phyloP scores from a whole-genome alignment of 2,797 vertebrate genomes.

The Enteromius afrohamiltoni region DNA sequence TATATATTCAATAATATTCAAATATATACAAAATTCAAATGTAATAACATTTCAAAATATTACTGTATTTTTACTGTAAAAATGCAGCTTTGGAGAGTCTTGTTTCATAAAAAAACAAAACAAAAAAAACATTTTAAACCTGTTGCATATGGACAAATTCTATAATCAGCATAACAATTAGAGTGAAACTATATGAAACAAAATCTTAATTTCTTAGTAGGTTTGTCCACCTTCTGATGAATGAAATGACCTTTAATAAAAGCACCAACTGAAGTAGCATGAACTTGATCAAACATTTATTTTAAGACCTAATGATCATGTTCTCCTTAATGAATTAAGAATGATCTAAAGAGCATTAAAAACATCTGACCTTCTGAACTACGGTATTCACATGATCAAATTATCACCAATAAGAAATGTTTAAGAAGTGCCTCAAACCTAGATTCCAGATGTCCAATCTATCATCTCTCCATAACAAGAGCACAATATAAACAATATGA shows the following conservation, averaged over 20 bases:
- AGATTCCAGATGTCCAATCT: background rate
- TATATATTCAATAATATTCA: background rate
- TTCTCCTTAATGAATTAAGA: background rate
- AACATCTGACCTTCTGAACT: conserved; percentile 1
- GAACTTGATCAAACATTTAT: background rate
- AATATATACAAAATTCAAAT: background rate
- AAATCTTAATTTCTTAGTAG: background rate
- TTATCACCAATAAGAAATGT: background rate
- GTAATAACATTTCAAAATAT: background rate
- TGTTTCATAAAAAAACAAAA: background rate
- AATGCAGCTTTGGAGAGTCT: background rate
- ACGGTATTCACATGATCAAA: background rate
- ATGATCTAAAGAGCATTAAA: background rate
- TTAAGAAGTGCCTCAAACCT: background rate
- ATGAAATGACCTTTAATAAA: background rate
- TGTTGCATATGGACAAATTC: background rate
- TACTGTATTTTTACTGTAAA: background rate
- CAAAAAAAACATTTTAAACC: background rate
- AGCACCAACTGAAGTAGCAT: background rate
- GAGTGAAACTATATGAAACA: background rate
- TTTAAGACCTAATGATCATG: no score
- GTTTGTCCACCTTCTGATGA: background rate
- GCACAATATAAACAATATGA: background rate
- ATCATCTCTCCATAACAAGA: background rate
- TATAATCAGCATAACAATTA: no score